Percentiles rank a stretch among this genome's conserved stretches.
Conservation (phyloP, 2,113 vertebrate genomes). For the Pseudorectes ferrugineus region DNA sequence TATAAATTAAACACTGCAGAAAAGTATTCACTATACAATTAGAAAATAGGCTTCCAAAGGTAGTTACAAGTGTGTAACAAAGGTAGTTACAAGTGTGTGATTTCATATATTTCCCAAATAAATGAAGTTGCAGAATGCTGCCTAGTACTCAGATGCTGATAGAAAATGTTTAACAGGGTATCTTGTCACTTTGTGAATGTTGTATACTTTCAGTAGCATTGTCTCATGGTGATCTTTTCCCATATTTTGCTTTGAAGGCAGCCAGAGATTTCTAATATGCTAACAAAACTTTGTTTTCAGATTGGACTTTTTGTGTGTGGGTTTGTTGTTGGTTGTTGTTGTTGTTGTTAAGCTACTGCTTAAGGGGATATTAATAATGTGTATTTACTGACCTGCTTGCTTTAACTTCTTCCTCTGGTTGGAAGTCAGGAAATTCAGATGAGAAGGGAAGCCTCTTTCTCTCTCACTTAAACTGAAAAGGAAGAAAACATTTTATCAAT, state of each 20-base stretch:
- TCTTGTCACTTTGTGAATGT: conserved; percentile 22
- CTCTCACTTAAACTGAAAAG: background rate
- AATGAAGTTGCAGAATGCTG: conserved; percentile 55
- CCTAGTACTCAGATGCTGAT: conserved; percentile 54
- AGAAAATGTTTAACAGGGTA: conserved; percentile 42
- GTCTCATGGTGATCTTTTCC: conserved; percentile 10
- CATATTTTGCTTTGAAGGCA: conserved; percentile 34
- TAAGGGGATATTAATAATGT: conserved; percentile 17
- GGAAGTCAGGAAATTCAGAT: background rate
- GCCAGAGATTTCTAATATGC: conserved; percentile 22
- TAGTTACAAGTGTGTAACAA: conserved; percentile 54
- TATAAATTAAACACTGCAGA: conserved; percentile 70
- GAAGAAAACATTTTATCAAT: background rate
- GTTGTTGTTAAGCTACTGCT: conserved; percentile 25
- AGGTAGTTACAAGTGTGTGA: conserved; percentile 62
- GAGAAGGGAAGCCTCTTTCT: conserved; percentile 3
- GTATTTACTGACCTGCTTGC: conserved; percentile 31
- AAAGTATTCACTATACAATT: conserved; percentile 60
- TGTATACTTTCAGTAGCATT: background rate
- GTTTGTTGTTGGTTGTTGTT: background rate
- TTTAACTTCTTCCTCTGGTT: conserved; percentile 32
- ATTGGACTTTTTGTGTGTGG: background rate
- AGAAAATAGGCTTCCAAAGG: conserved; percentile 67
- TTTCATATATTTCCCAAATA: conserved; percentile 58
- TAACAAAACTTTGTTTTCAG: conserved; percentile 25